Conservation (phyloP, 2,797 vertebrate species). For the Nasua narica region DNA sequence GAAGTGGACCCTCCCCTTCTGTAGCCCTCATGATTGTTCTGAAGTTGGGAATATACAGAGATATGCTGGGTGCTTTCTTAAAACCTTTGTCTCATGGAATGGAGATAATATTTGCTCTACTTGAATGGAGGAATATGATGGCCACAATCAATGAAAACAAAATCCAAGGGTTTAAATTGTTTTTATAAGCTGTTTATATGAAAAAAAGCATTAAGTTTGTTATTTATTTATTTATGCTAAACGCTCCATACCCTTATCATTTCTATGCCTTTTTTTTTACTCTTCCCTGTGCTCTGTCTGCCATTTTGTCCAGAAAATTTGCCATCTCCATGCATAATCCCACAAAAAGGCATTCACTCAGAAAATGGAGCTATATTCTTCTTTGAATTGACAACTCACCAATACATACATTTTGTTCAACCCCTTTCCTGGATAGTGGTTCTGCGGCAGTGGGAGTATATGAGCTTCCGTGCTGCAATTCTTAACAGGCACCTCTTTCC, state of each 20-base stretch:
- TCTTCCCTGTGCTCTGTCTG: neutral
- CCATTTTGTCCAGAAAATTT: neutral
- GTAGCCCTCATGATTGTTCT: neutral
- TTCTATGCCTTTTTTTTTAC: neutral
- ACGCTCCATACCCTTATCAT: neutral
- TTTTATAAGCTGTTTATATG: neutral
- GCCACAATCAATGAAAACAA: neutral
- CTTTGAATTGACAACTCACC: neutral
- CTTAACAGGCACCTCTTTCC: neutral
- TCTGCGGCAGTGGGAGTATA: neutral
- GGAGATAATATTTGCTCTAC: neutral
- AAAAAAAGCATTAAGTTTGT: neutral
- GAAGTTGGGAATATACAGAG: neutral
- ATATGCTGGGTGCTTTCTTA: neutral
- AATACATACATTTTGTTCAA: neutral
- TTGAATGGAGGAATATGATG: neutral
- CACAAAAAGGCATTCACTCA: neutral
- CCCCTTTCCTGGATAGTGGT: too few species aligned
- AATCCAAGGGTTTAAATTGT: neutral
- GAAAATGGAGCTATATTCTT: neutral
- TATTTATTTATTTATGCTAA: neutral
- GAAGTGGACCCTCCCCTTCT: neutral
- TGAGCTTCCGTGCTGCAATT: too few species aligned
- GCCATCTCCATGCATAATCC: neutral
- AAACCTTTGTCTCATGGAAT: neutral